These are phyloP conservation scores for Troides aeacus DNA, from an alignment of 2,888 invertebrate genomes.

Conservation along the genomic window DNA sequence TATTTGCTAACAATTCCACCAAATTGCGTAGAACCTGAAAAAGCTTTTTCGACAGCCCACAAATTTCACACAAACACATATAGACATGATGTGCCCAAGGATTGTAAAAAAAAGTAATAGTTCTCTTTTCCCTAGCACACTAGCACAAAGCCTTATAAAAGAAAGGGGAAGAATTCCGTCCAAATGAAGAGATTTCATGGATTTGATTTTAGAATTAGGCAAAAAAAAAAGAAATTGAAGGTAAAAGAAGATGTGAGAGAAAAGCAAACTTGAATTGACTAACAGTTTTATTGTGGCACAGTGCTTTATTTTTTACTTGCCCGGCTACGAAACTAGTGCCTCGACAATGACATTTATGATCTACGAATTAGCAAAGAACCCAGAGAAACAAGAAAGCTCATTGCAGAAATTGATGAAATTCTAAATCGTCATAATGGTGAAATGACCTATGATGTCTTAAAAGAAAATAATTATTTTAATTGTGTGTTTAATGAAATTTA, in stretches of 20 bases:
- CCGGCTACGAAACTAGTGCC: slow-evolving; percentile 69
- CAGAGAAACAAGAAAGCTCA: slow-evolving; percentile 57
- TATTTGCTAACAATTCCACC: too few relatives aligned
- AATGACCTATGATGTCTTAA: slow-evolving; percentile 57
- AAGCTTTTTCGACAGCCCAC: too few relatives aligned
- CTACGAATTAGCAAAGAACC: slow-evolving; percentile 56
- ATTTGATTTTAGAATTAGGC: slow-evolving; percentile 49
- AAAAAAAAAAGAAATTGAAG: slow-evolving; percentile 41
- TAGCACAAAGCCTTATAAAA: slow-evolving; percentile 40
- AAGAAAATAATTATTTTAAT: slow-evolving; percentile 60
- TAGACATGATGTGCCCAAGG: too few relatives aligned
- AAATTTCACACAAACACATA: too few relatives aligned
- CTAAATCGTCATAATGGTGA: slow-evolving; percentile 46
- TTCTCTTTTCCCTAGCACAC: neutral
- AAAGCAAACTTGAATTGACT: slow-evolving; percentile 42
- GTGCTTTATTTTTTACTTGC: slow-evolving; percentile 64
- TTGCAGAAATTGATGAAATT: slow-evolving; percentile 49
- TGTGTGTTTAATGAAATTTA: slow-evolving; percentile 63
- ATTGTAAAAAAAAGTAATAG: too few relatives aligned
- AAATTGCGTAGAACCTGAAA: too few relatives aligned
- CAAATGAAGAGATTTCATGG: slow-evolving; percentile 53
- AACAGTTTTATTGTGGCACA: slow-evolving; percentile 58
- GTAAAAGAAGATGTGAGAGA: slow-evolving; percentile 32
- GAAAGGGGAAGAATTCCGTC: slow-evolving; percentile 46
- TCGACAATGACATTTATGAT: slow-evolving; percentile 56